Evolutionary conservation across 2,113 vertebrate species (phyloP).

Genomic region (Ceratotherium simum): DNA sequence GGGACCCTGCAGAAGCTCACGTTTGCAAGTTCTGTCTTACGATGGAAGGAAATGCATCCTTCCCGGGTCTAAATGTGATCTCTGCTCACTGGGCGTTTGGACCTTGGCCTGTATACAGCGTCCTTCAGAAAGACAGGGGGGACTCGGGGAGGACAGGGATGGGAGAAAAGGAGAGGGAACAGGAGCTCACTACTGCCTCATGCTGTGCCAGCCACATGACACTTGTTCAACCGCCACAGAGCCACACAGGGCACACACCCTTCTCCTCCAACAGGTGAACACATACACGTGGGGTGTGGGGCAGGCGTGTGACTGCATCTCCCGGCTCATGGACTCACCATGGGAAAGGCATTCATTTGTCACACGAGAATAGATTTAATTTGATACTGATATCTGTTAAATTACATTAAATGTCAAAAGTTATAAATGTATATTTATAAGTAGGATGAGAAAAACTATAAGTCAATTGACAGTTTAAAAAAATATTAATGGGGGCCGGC

Average conservation of each 20-base stretch:
- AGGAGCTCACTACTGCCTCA: background rate
- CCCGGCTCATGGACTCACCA: background rate
- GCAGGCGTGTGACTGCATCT: background rate
- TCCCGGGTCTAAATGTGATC: background rate
- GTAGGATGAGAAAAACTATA: background rate
- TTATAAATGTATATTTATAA: background rate
- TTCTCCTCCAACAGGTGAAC: background rate
- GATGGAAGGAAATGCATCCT: background rate
- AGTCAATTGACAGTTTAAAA: background rate
- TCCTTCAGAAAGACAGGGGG: background rate
- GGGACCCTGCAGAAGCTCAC: background rate
- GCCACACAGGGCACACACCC: fast-evolving
- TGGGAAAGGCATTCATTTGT: background rate
- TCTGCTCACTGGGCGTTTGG: background rate
- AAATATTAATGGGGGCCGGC: background rate
- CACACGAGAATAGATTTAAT: background rate
- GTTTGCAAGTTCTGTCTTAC: background rate
- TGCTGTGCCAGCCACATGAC: background rate
- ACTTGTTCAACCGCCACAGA: background rate
- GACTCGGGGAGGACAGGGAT: background rate
- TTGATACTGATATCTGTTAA: background rate
- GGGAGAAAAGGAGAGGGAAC: background rate
- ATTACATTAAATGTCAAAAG: background rate
- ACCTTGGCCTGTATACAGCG: background rate
- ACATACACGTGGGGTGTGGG: background rate